phyloP scores from a whole-genome alignment of 23 tunicate genomes.

The Halocynthia aurantium region DNA sequence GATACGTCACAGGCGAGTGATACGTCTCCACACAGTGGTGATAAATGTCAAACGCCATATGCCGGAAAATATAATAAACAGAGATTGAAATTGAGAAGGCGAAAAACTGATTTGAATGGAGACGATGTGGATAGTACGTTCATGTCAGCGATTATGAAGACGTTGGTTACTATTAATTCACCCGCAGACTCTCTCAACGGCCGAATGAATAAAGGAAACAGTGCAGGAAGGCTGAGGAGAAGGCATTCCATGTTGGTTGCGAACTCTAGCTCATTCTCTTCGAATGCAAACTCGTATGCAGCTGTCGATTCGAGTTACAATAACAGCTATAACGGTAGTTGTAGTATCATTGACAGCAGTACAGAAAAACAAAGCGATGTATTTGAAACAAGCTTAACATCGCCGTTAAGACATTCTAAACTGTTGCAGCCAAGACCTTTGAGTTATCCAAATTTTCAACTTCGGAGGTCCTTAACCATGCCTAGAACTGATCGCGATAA shows the following conservation, averaged over 20 bases:
- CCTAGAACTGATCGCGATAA: too few species aligned
- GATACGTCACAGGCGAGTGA: background rate
- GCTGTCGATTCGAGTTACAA: slow-evolving; percentile 5
- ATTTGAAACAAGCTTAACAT: background rate
- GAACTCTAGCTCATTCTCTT: background rate
- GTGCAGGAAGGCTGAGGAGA: background rate
- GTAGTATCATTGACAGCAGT: background rate
- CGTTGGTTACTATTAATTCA: slow-evolving; percentile 9
- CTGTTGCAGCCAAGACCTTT: background rate
- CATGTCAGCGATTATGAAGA: slow-evolving; percentile 2
- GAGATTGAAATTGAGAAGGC: too few species aligned
- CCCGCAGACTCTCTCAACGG: background rate
- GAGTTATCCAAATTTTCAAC: background rate
- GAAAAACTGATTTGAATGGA: background rate
- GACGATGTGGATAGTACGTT: slow-evolving; percentile 7
- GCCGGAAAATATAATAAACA: too few species aligned
- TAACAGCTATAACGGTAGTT: background rate
- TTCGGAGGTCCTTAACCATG: too few species aligned
- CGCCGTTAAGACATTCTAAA: background rate
- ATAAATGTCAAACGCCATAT: too few species aligned
- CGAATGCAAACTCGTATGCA: slow-evolving; percentile 15
- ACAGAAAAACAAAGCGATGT: slow-evolving; percentile 1
- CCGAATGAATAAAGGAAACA: background rate
- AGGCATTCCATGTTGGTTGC: slow-evolving; percentile 4
- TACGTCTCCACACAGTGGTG: background rate